A percentile compares a stretch with the other conserved stretches of the same genome.
Conservation (phyloP, 37 sponge, comb jelly and placozoan genomes). For the Spongia lamella region DNA sequence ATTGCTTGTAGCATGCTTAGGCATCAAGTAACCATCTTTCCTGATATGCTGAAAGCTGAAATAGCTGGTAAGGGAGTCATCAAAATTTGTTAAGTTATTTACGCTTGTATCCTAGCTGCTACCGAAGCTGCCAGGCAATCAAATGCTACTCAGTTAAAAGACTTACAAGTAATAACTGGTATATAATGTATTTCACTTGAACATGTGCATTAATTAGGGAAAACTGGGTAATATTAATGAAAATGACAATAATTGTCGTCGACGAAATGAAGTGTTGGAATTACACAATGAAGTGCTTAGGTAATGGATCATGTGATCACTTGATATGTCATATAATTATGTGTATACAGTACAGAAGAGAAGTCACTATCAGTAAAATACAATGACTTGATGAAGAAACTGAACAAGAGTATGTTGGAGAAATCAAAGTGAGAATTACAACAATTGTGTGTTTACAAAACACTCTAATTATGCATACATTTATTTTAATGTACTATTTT, state of each 20-base stretch:
- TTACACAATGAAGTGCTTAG: slow-evolving; percentile 62
- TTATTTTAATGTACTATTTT: too few species aligned
- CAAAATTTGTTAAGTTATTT: neutral
- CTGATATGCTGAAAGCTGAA: slow-evolving; percentile 44
- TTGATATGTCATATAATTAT: neutral
- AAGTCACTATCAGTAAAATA: slow-evolving; percentile 17
- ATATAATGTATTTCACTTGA: neutral
- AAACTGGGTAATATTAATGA: slow-evolving; percentile 25
- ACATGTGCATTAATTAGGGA: slow-evolving; percentile 1
- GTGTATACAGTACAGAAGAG: slow-evolving; percentile 24
- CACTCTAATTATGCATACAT: too few species aligned
- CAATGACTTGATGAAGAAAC: slow-evolving; percentile 36
- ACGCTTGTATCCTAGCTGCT: slow-evolving; percentile 13
- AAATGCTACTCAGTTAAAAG: slow-evolving; percentile 34
- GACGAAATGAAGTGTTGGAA: slow-evolving; percentile 34
- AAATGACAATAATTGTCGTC: neutral
- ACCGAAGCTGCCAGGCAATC: slow-evolving; percentile 43
- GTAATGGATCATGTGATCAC: slow-evolving; percentile 22
- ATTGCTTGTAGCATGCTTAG: slow-evolving; percentile 50
- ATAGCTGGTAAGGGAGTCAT: slow-evolving; percentile 10
- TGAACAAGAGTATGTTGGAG: slow-evolving; percentile 40
- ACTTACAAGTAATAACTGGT: slow-evolving; percentile 60
- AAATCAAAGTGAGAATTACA: slow-evolving; percentile 48
- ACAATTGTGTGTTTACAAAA: too few species aligned
- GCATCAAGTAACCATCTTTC: slow-evolving; percentile 40